phyloP scores from a whole-genome alignment of 1,140 invertebrate species.

The Drosophila aff. region DNA sequence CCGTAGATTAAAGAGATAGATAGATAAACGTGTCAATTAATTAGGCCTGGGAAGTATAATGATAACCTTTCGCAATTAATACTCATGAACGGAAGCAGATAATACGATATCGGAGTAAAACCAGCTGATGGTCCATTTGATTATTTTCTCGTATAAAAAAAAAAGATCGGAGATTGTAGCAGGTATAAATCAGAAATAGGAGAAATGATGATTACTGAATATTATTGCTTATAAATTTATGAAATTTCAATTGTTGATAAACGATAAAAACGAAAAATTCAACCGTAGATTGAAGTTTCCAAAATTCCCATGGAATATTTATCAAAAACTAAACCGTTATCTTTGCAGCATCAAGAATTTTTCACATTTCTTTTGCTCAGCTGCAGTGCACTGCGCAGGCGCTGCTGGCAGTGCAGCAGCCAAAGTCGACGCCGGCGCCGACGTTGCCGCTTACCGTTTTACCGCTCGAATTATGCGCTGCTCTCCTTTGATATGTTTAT shows the following conservation, averaged over 20 bases:
- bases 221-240: not conserved
- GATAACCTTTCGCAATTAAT: slow-evolving; percentile 1
- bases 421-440: not conserved
- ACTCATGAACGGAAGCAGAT: slow-evolving; percentile 10
- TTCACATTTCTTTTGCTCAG: not conserved
- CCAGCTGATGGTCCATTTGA: not conserved
- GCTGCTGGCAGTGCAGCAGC: slow-evolving; percentile 6
- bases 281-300: not conserved
- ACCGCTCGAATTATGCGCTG: slow-evolving; percentile 65
- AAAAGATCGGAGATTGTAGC: not conserved
- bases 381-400: slow-evolving; percentile 14
- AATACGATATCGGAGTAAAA: not conserved
- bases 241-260: not conserved
- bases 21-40: not conserved
- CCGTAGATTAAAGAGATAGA: not conserved
- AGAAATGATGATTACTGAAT: not conserved
- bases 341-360: not conserved
- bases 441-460: slow-evolving; percentile 32
- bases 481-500: slow-evolving; percentile 43
- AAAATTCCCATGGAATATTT: not conserved
- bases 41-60: not conserved
- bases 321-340: not conserved
- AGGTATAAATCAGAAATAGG: not conserved
- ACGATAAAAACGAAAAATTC: not conserved
- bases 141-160: not conserved